Evolutionary conservation across 1,140 invertebrate species (phyloP).

Genomic region (Papilio polyxenes): DNA sequence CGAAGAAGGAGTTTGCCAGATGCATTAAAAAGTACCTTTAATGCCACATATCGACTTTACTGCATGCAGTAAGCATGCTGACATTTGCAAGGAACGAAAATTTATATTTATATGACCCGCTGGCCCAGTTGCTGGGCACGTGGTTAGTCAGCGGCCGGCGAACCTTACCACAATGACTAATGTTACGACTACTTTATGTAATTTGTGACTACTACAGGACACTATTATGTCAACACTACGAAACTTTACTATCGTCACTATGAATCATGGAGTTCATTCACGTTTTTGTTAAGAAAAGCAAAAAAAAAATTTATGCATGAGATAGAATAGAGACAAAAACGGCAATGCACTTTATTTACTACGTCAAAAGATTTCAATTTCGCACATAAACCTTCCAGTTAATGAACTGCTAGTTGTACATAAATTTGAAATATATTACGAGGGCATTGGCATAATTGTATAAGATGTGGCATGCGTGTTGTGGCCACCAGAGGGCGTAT

Average conservation of each 20-base stretch:
- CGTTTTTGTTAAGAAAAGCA: not conserved
- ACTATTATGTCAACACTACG: not conserved
- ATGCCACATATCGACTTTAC: not conserved
- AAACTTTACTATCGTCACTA: not conserved
- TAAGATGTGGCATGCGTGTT: not conserved
- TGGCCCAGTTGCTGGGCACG: constrained; percentile 3
- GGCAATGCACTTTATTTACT: no score
- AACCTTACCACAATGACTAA: constrained; percentile 10
- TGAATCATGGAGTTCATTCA: not conserved
- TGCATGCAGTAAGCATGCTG: not conserved
- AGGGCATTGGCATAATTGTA: constrained; percentile 18
- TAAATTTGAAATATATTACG: constrained; percentile 12
- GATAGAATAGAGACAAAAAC: not conserved
- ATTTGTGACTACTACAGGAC: not conserved
- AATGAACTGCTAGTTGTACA: not conserved
- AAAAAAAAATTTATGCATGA: not conserved
- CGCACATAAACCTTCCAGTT: not conserved
- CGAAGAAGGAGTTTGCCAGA: not conserved
- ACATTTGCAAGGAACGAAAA: constrained; percentile 20
- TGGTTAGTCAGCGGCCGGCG: constrained; percentile 18
- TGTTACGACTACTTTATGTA: constrained; percentile 9
- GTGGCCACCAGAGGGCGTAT: not conserved
- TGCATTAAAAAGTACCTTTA: not conserved
- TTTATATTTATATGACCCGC: constrained; percentile 16
- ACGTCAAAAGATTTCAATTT: no score